Evolutionary conservation across 1,140 invertebrate genomes (phyloP).

Genomic region (Hycleus cichorii): DNA sequence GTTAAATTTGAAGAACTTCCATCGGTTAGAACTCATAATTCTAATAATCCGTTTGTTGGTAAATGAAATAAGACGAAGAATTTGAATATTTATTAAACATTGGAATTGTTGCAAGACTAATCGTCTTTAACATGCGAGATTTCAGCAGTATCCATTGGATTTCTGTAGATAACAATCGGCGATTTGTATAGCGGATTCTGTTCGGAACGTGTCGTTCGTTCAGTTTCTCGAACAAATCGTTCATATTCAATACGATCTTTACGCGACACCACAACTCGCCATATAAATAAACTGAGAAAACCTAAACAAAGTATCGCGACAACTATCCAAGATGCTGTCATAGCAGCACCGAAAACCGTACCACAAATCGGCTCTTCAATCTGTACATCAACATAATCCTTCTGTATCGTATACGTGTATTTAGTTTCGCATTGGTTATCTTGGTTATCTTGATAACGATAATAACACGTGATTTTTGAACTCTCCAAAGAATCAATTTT

Average conservation of each 20-base stretch:
- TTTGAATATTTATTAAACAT: background rate
- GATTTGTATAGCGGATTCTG: slow-evolving; percentile 23
- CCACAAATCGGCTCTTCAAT: too few relatives aligned
- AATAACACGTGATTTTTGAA: background rate
- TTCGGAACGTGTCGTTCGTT: background rate
- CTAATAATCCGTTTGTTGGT: too few relatives aligned
- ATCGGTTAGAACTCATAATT: too few relatives aligned
- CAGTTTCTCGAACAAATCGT: slow-evolving; percentile 10
- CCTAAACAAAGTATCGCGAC: too few relatives aligned
- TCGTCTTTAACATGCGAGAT: too few relatives aligned
- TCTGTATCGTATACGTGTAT: too few relatives aligned
- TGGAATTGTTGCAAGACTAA: too few relatives aligned
- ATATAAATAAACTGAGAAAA: too few relatives aligned
- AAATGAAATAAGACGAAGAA: background rate
- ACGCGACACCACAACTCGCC: too few relatives aligned
- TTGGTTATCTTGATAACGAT: background rate
- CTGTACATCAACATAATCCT: too few relatives aligned
- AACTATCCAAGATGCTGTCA: background rate
- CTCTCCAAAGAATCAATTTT: background rate
- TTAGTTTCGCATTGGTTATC: background rate
- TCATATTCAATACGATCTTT: slow-evolving; percentile 15
- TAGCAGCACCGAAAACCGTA: background rate
- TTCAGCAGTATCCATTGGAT: slow-evolving; percentile 17
- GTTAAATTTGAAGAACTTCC: too few relatives aligned
- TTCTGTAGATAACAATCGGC: slow-evolving; percentile 14